Evolutionary conservation across 1,140 invertebrate species (phyloP).

Genomic region (Vanessa atalanta): DNA sequence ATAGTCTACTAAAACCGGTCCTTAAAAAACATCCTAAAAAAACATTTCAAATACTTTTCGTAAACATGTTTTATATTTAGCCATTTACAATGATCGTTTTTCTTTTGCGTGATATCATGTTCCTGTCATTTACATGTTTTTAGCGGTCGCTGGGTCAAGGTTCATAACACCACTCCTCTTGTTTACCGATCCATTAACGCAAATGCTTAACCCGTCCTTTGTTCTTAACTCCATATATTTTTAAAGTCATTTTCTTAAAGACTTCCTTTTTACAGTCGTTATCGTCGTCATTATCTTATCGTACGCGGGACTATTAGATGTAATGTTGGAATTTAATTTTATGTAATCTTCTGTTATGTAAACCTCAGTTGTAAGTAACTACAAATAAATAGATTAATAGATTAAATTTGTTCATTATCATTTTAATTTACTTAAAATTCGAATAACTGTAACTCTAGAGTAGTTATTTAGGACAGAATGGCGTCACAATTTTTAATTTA

Average conservation of each 20-base stretch:
- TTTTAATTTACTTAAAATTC: background rate
- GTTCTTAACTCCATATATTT: conserved; percentile 27
- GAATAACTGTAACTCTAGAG: background rate
- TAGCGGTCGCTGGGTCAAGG: conserved; percentile 58
- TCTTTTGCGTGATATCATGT: background rate
- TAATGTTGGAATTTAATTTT: conserved; percentile 28
- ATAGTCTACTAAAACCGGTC: no score
- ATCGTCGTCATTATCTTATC: conserved; percentile 35
- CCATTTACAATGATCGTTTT: background rate
- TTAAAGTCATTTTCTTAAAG: conserved; percentile 36
- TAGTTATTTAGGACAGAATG: background rate
- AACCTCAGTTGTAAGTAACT: background rate
- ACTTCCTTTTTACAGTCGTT: conserved; percentile 48
- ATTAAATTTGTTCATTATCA: background rate
- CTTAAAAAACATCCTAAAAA: no score
- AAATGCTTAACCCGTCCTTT: conserved; percentile 51
- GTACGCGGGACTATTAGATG: conserved; percentile 4
- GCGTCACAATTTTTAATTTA: conserved; percentile 1
- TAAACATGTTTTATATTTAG: no score
- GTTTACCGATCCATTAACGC: conserved; percentile 64
- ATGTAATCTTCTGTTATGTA: conserved; percentile 21
- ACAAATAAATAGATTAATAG: background rate
- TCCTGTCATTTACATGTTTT: conserved; percentile 9
- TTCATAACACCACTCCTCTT: conserved; percentile 56
- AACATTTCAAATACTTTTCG: no score